Conservation (phyloP, 2,797 vertebrate species). For the Trachurus trachurus region DNA sequence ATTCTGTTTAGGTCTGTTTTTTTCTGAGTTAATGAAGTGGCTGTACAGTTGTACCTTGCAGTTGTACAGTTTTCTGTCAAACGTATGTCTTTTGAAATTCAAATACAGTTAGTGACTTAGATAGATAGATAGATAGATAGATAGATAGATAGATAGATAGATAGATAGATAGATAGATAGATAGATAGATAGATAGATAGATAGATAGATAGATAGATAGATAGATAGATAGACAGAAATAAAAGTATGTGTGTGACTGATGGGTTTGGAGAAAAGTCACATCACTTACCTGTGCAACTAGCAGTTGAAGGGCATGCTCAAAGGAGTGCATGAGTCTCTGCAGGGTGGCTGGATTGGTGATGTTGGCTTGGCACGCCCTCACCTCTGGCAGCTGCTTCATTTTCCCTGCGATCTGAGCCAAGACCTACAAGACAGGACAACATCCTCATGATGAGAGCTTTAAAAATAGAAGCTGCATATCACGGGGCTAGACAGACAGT, state of each 20-base stretch:
- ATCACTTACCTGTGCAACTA: slow-evolving; percentile 90
- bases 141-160: too few relatives aligned
- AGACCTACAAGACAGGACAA: slow-evolving; percentile 81
- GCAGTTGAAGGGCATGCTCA: slow-evolving; percentile 92
- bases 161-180: too few relatives aligned
- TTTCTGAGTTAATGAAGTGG: too few relatives aligned
- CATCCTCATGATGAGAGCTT: slow-evolving; percentile 55
- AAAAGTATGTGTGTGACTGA: too few relatives aligned
- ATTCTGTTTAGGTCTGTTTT: too few relatives aligned
- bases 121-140: too few relatives aligned
- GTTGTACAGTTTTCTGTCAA: neutral
- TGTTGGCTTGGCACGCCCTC: slow-evolving; percentile 88
- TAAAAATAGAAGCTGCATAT: slow-evolving; percentile 69
- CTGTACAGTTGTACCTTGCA: too few relatives aligned
- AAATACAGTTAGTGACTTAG: neutral
- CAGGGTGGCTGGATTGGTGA: slow-evolving; percentile 90
- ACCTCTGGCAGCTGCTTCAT: slow-evolving; percentile 91
- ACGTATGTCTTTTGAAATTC: neutral
- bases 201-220: too few relatives aligned
- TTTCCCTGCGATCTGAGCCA: slow-evolving; percentile 94
- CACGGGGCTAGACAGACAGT: slow-evolving; percentile 56
- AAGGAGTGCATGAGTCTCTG: slow-evolving; percentile 92
- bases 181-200: too few relatives aligned
- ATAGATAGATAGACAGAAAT: too few relatives aligned
- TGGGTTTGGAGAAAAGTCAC: slow-evolving; percentile 1